A percentile compares a stretch with the other conserved stretches of the same genome.
Conservation (phyloP, 2,113 vertebrate species). For the Delphinus delphis region DNA sequence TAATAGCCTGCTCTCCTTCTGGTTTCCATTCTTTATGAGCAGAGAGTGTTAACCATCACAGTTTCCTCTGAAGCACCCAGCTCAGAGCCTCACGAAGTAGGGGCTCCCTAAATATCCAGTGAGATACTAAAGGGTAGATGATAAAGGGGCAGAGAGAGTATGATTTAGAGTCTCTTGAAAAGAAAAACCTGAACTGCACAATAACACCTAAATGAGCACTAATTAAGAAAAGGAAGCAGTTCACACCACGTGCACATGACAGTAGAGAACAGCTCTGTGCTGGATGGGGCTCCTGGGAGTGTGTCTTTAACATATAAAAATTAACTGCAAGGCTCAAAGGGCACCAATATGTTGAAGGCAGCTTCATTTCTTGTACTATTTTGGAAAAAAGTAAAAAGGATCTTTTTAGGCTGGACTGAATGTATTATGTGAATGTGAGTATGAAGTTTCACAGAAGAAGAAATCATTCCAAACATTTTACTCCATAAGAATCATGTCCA, state of each 20-base stretch:
- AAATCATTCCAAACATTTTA: constrained; percentile 33
- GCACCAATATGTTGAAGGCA: background rate
- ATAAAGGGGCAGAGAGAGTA: background rate
- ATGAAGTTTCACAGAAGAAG: background rate
- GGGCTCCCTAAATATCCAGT: background rate
- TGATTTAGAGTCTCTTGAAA: background rate
- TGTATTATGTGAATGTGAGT: background rate
- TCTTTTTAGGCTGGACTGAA: background rate
- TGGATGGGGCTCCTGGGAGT: background rate
- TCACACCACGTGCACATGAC: background rate
- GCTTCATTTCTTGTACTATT: background rate
- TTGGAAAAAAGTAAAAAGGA: background rate
- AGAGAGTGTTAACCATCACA: background rate
- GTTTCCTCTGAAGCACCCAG: background rate
- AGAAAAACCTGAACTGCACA: background rate
- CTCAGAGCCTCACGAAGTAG: background rate
- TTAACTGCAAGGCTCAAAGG: constrained; percentile 37
- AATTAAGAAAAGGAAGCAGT: constrained; percentile 14
- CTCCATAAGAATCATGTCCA: background rate
- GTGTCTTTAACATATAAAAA: background rate
- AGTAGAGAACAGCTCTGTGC: fast-evolving
- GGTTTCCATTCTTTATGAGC: background rate
- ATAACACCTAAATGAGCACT: background rate
- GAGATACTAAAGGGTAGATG: background rate
- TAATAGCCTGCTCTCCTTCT: background rate